Evolutionary conservation across 2,888 invertebrate genomes (phyloP).

Genomic region (Euphydryas editha): DNA sequence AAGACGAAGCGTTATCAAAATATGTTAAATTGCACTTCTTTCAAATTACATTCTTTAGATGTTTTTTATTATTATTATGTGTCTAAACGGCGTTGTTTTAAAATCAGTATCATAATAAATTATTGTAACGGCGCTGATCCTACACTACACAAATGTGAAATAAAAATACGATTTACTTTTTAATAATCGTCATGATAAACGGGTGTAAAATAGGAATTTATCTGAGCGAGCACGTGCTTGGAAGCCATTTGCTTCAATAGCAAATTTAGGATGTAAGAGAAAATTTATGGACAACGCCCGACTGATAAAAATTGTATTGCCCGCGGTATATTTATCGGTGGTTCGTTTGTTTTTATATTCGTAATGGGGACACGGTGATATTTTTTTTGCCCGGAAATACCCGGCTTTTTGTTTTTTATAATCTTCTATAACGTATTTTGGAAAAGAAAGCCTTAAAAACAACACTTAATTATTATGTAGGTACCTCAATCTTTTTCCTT

Average conservation of each 20-base stretch:
- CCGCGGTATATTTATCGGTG: constrained; percentile 61
- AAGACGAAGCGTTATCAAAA: too few species aligned
- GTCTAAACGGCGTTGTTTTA: constrained; percentile 17
- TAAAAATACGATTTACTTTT: constrained; percentile 44
- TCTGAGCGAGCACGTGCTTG: constrained; percentile 59
- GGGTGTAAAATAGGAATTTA: constrained; percentile 59
- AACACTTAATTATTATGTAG: too few species aligned
- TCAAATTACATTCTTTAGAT: too few species aligned
- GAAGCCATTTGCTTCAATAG: constrained; percentile 58
- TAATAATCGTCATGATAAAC: constrained; percentile 52
- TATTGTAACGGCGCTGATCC: constrained; percentile 47
- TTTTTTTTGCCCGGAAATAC: neutral
- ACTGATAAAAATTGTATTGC: constrained; percentile 76
- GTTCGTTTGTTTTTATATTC: constrained; percentile 39
- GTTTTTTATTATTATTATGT: neutral
- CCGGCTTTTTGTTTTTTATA: neutral
- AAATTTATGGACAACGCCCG: constrained; percentile 71
- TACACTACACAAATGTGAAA: constrained; percentile 35
- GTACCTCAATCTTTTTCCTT: neutral
- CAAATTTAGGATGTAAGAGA: constrained; percentile 69
- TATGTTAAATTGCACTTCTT: too few species aligned
- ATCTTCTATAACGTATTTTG: neutral
- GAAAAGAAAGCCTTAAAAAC: too few species aligned
- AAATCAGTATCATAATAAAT: constrained; percentile 30
- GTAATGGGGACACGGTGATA: constrained; percentile 12